Base-by-base conservation (phyloP, 2,113 vertebrate species). In the Micronisus gabar region DNA sequence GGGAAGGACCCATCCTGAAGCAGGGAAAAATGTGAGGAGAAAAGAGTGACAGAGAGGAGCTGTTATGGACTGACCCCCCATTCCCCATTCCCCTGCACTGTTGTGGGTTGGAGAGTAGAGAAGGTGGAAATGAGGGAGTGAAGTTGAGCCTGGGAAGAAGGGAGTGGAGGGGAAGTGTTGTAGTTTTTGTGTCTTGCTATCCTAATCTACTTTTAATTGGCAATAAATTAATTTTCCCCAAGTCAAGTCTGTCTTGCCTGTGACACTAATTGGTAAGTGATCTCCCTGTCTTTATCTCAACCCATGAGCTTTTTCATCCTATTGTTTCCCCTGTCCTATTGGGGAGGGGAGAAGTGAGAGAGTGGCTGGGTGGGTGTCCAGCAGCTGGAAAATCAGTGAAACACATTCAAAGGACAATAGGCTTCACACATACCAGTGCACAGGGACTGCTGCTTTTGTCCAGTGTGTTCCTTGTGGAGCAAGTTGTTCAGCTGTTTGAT, bases 391-490 rank as follows among this genome's bases (percentile, higher is more conserved):
- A 58, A 79, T 61, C n/a, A 22, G 34, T 48, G 43, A 11, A 11
- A 32, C 6, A 4, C 0, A 0, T 41, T 85, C 41, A 38, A 8
- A 73, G 13, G 40, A 56, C 29, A 48, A 5, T n/a, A 32, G 25
- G 11, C 30, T 95, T 90, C 34, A 53, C 3, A 0, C 7, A 11
- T 26, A 47, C 15, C 8, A 15, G n/a, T 14, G 9, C 38, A 50
- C 16, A 47, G 61, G 47, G 38, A 17, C 27, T 45, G 14, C 45
- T 79, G 5, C 34, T 16, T 68, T 68, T 83, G 48, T 47, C 29
- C 23, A 22, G 15, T 65, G 25, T 10, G 1, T 38, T 92, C 15
- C 3, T 8, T 36, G 19, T 90, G 83, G 52, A 80, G 67, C 23
- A 38, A 65, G 7, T 75, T 88, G 17, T 63, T 90, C 22, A 26